Evolutionary conservation across 2,113 vertebrate species (phyloP).

Genomic region (Pipra filicauda): DNA sequence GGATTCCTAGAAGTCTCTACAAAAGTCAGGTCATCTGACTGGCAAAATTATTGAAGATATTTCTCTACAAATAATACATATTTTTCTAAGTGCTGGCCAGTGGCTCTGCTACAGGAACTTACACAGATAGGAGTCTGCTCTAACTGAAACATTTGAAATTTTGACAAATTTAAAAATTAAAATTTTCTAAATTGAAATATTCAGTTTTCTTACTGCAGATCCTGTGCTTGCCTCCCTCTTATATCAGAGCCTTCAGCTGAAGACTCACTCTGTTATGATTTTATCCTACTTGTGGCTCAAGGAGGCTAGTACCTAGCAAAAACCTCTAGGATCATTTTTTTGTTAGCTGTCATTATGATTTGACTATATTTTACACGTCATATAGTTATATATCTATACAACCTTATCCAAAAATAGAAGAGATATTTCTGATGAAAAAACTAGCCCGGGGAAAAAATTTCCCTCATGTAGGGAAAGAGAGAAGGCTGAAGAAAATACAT

Average conservation of each 20-base stretch:
- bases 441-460: not conserved
- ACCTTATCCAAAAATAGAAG: not conserved
- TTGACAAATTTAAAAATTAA: not conserved
- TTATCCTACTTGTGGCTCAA: not conserved
- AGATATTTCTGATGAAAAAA: not conserved
- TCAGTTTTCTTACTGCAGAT: not conserved
- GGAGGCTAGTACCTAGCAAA: not conserved
- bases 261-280: not conserved
- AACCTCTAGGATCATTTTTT: not conserved
- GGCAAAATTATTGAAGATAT: not conserved
- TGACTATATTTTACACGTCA: not conserved
- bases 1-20: not conserved
- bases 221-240: not conserved
- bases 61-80: not conserved
- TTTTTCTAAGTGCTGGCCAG: not conserved
- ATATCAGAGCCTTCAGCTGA: not conserved
- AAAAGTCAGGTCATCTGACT: not conserved
- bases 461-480: not conserved
- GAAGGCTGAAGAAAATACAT: not conserved
- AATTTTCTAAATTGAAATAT: not conserved
- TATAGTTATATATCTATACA: not conserved
- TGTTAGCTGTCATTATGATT: not conserved
- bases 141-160: not conserved
- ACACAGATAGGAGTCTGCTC: not conserved
- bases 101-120: not conserved